These are phyloP conservation scores for Mystacides longicornis DNA, from an alignment of 2,888 invertebrate species.

Conservation along the genomic window DNA sequence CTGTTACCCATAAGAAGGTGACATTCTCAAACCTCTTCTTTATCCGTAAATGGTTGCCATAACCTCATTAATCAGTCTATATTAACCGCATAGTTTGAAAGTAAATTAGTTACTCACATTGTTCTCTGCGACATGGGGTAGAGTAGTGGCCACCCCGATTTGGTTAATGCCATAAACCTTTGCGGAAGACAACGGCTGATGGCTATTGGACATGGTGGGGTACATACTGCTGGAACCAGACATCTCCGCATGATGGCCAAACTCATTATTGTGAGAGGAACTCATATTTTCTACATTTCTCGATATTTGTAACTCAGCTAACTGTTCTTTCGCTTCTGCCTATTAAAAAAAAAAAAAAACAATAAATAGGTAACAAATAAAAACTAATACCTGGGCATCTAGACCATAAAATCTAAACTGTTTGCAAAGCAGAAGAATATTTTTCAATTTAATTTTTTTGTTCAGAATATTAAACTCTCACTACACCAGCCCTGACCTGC, in stretches of 20 bases:
- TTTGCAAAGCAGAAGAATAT: too few relatives aligned
- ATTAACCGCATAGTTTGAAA: too few relatives aligned
- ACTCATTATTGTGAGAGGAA: constrained; percentile 33
- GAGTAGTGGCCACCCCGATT: constrained; percentile 45
- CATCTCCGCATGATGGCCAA: constrained; percentile 30
- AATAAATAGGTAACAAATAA: not conserved
- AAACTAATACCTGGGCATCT: not conserved
- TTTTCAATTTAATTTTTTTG: too few relatives aligned
- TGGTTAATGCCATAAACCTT: constrained; percentile 45
- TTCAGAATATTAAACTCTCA: too few relatives aligned
- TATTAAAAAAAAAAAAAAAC: constrained; percentile 28
- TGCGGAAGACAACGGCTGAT: constrained; percentile 32
- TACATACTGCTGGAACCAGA: constrained; percentile 30
- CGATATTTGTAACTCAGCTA: constrained; percentile 39
- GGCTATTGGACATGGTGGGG: constrained; percentile 37
- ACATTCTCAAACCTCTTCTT: too few relatives aligned
- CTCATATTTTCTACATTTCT: constrained; percentile 10
- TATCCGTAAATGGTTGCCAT: too few relatives aligned
- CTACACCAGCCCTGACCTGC: too few relatives aligned
- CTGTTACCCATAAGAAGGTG: too few relatives aligned
- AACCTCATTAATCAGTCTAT: too few relatives aligned
- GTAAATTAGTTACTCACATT: constrained; percentile 16
- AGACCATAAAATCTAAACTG: too few relatives aligned
- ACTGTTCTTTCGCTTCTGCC: constrained; percentile 47
- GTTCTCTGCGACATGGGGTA: constrained; percentile 34